Evolutionary conservation across 2,888 invertebrate species (phyloP).

Genomic region (Neuroscelio doddi): DNA sequence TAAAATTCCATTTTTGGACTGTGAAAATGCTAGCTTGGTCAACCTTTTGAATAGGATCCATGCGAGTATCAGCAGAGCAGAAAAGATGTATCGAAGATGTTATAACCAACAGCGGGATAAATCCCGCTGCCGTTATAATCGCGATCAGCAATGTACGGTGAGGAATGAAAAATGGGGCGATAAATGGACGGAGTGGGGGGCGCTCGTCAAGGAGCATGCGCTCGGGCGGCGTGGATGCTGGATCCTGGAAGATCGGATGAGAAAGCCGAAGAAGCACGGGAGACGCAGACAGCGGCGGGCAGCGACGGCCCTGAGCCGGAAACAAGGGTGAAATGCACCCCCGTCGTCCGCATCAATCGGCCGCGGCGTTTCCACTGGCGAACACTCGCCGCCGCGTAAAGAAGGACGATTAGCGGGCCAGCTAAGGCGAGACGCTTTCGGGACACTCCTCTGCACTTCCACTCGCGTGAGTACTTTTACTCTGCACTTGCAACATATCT

Average conservation of each 20-base stretch:
- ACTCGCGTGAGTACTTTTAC: constrained; percentile 41
- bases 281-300: constrained; percentile 63
- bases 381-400: constrained; percentile 55
- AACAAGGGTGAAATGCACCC: constrained; percentile 64
- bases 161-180: constrained; percentile 50
- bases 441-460: constrained; percentile 39
- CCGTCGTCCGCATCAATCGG: constrained; percentile 62
- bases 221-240: constrained; percentile 45
- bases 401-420: constrained; percentile 51
- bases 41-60: too few species aligned
- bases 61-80: too few species aligned
- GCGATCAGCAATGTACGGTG: constrained; percentile 21
- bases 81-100: constrained; percentile 11
- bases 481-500: background rate
- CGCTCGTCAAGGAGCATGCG: constrained; percentile 41
- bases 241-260: constrained; percentile 63
- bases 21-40: too few species aligned
- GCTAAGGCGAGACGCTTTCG: constrained; percentile 44
- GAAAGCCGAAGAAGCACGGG: constrained; percentile 62
- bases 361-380: constrained; percentile 62
- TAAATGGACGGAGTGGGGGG: constrained; percentile 25
- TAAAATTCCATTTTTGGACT: too few species aligned
- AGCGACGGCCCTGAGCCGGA: constrained; percentile 66
- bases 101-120: constrained; percentile 11
- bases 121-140: constrained; percentile 9